Conservation (phyloP, 1,140 invertebrate species). For the Drosophila micromelanica region DNA sequence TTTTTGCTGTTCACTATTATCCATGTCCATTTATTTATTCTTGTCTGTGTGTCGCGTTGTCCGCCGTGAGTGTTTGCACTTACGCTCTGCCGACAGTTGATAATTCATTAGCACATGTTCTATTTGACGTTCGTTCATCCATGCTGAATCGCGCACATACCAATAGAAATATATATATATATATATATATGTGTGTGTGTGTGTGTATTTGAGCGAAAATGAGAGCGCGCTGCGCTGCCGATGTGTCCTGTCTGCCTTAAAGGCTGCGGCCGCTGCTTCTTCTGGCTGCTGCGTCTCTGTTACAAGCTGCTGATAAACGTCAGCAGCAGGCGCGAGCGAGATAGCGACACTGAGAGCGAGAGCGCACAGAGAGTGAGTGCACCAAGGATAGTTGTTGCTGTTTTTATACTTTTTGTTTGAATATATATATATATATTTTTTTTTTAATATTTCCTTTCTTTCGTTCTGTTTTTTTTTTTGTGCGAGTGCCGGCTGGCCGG, state of each 20-base stretch:
- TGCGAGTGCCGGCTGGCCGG: slow-evolving; percentile 51
- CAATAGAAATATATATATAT: neutral
- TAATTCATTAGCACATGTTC: slow-evolving; percentile 81
- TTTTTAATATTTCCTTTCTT: slow-evolving; percentile 29
- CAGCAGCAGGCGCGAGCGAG: slow-evolving; percentile 29
- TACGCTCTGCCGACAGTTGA: slow-evolving; percentile 75
- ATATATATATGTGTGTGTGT: no score
- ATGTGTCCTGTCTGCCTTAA: neutral
- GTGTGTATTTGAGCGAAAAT: neutral
- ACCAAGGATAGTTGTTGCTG: slow-evolving; percentile 31
- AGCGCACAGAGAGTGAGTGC: slow-evolving; percentile 30
- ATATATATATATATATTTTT: no score
- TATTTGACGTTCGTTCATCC: slow-evolving; percentile 81
- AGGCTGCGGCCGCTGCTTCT: slow-evolving; percentile 28
- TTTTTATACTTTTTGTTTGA: slow-evolving; percentile 7
- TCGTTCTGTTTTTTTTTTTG: slow-evolving; percentile 29
- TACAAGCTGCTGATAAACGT: slow-evolving; percentile 62
- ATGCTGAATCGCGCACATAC: slow-evolving; percentile 53
- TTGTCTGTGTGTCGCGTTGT: slow-evolving; percentile 42
- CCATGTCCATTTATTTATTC: slow-evolving; percentile 35
- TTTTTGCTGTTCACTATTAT: slow-evolving; percentile 3
- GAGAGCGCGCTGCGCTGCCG: slow-evolving; percentile 31
- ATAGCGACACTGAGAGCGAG: slow-evolving; percentile 5
- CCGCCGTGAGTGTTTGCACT: slow-evolving; percentile 74
- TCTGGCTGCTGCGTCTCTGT: slow-evolving; percentile 72